A percentile compares a stretch with the other conserved stretches of the same genome.
These are phyloP conservation scores for Fragariocoptes setiger DNA, from an alignment of 1,140 invertebrate species.

Conservation along the genomic window DNA sequence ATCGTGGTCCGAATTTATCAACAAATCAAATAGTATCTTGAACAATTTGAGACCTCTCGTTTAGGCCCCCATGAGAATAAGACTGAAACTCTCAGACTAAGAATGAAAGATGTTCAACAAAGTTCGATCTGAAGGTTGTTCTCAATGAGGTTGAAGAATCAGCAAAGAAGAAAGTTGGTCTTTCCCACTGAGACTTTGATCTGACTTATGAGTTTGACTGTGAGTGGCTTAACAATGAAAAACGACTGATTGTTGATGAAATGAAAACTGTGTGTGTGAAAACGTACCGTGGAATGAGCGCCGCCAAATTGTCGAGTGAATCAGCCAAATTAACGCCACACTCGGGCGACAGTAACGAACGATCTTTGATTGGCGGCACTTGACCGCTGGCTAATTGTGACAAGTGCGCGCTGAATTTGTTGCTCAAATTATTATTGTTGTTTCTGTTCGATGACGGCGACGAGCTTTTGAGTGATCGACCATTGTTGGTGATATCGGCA, in stretches of 20 bases:
- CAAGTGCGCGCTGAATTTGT: not conserved
- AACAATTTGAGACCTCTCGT: too few relatives aligned
- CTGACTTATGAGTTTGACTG: not conserved
- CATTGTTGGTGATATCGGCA: not conserved
- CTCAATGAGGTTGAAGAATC: constrained; percentile 1
- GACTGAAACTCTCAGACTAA: too few relatives aligned
- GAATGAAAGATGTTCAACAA: too few relatives aligned
- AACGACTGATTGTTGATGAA: not conserved
- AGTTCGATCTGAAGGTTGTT: not conserved
- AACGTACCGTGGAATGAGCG: constrained; percentile 53
- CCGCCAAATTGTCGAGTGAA: constrained; percentile 57
- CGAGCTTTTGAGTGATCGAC: not conserved
- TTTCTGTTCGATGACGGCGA: not conserved
- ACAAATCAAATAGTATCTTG: too few relatives aligned
- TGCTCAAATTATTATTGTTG: not conserved
- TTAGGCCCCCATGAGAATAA: too few relatives aligned
- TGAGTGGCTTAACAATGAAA: not conserved
- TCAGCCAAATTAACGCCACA: constrained; percentile 39
- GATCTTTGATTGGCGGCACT: not conserved
- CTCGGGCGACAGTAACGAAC: constrained; percentile 13
- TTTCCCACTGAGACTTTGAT: not conserved
- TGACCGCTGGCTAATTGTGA: not conserved
- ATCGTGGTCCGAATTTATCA: too few relatives aligned
- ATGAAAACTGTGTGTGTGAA: constrained; percentile 18
- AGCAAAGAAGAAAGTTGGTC: constrained; percentile 1